A percentile compares a stretch with the other conserved stretches of the same genome.
phyloP scores from a whole-genome alignment of 1,140 invertebrate species.

The Zaprionus gabonicus region DNA sequence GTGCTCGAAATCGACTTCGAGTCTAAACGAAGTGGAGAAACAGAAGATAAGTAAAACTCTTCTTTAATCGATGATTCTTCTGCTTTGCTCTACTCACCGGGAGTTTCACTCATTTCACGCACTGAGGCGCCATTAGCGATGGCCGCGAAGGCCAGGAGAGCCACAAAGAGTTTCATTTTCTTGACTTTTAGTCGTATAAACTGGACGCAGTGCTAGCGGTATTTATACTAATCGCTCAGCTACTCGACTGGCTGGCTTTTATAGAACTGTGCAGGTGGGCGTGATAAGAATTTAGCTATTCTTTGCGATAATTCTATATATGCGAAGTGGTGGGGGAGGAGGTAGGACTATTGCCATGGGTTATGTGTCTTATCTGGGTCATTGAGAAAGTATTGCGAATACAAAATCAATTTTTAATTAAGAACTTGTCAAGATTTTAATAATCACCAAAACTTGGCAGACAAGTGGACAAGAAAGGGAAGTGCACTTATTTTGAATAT shows the following conservation, averaged over 20 bases:
- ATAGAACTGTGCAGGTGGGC: constrained; percentile 58
- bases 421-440: constrained; percentile 35
- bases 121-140: constrained; percentile 60
- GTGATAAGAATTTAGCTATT: constrained; percentile 51
- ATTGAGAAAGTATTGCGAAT: not conserved
- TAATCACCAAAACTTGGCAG: not conserved
- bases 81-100: constrained; percentile 49
- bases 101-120: constrained; percentile 55
- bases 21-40: constrained; percentile 19
- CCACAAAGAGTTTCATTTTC: constrained; percentile 64
- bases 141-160: constrained; percentile 72
- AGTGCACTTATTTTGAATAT: not conserved
- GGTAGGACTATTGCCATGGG: constrained; percentile 17
- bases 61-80: too few relatives aligned
- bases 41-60: not conserved
- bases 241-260: constrained; percentile 55
- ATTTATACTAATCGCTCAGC: constrained; percentile 71
- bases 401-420: constrained; percentile 51
- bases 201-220: constrained; percentile 65
- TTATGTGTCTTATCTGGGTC: constrained; percentile 37
- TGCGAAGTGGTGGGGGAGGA: constrained; percentile 14
- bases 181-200: constrained; percentile 62
- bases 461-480: constrained; percentile 7
- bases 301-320: constrained; percentile 36
- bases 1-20: constrained; percentile 65